These are phyloP conservation scores for Tetheella fluctuosa DNA, from an alignment of 2,888 invertebrate genomes.

Conservation along the genomic window DNA sequence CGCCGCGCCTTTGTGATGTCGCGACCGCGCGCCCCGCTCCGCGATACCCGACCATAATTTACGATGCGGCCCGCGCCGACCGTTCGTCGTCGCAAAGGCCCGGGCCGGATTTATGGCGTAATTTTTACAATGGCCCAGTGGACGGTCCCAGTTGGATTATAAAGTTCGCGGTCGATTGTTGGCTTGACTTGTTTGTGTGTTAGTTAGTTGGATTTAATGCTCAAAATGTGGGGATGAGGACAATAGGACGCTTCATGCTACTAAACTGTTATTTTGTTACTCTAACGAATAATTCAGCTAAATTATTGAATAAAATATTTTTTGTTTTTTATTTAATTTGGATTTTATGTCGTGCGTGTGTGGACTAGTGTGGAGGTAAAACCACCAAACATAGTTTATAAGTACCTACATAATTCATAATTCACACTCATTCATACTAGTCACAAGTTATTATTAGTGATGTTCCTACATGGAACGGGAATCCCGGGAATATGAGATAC, in stretches of 20 bases:
- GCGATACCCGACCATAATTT: slow-evolving; percentile 42
- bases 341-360: no score
- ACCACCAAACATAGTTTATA: neutral
- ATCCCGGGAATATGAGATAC: neutral
- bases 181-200: slow-evolving; percentile 23
- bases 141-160: slow-evolving; percentile 39
- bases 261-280: no score
- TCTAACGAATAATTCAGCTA: no score
- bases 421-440: neutral
- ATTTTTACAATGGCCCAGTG: slow-evolving; percentile 73
- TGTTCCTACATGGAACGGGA: no score
- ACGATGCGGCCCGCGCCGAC: slow-evolving; percentile 54
- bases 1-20: slow-evolving; percentile 74
- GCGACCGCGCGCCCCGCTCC: slow-evolving; percentile 49
- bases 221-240: slow-evolving; percentile 19
- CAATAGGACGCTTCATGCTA: no score
- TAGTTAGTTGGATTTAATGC: slow-evolving; percentile 23
- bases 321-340: no score
- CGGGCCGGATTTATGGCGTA: slow-evolving; percentile 73
- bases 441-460: neutral
- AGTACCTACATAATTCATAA: neutral
- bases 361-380: no score
- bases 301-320: no score
- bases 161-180: slow-evolving; percentile 40
- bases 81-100: slow-evolving; percentile 59